Percentiles rank a stretch among this genome's conserved stretches.
These are phyloP conservation scores for Pica pica DNA, from an alignment of 2,113 vertebrate genomes.

Conservation along the genomic window DNA sequence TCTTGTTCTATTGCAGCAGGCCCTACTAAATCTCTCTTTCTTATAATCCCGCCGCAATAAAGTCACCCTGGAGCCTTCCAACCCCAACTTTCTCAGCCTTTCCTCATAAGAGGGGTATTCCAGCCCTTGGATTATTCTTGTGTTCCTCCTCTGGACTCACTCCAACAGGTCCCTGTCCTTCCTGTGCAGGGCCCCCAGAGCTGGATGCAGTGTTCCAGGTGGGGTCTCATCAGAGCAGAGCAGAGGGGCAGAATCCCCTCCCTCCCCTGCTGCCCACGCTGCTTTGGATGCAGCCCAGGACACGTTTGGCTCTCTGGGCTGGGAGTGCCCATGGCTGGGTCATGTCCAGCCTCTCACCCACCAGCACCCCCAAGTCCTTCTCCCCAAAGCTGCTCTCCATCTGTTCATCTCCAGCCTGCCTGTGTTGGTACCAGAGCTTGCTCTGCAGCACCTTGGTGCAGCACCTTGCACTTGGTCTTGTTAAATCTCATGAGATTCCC, in stretches of 20 bases:
- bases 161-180: accelerated
- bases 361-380: not conserved
- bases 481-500: not conserved
- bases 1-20: not conserved
- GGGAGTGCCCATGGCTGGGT: not conserved
- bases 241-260: not conserved
- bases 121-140: not conserved
- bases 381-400: accelerated
- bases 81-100: not conserved
- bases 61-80: not conserved
- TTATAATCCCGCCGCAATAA: accelerated
- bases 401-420: not conserved
- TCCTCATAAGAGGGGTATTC: not conserved
- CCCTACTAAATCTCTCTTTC: not conserved
- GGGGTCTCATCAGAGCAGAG: not conserved
- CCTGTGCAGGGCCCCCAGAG: not conserved
- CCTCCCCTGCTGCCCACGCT: not conserved
- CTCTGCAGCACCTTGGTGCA: not conserved
- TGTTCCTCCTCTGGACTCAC: accelerated
- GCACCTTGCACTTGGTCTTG: not conserved
- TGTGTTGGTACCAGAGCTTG: accelerated
- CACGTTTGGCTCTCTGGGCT: not conserved
- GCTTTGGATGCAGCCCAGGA: not conserved
- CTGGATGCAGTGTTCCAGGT: not conserved
- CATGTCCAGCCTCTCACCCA: not conserved